phyloP scores from a whole-genome alignment of 1,140 invertebrate species.

The Popillia japonica region DNA sequence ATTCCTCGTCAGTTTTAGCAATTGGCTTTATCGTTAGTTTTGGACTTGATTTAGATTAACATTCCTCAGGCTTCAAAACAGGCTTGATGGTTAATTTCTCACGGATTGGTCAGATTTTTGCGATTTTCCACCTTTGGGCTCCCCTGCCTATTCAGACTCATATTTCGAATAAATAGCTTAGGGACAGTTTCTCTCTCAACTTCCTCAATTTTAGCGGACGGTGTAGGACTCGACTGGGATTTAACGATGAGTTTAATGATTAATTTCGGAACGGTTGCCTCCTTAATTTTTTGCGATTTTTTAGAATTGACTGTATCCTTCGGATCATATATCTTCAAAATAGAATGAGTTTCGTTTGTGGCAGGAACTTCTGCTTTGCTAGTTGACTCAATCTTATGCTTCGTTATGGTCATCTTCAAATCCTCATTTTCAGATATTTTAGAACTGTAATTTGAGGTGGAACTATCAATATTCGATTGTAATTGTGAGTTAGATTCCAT shows the following conservation, averaged over 20 bases:
- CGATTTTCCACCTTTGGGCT: conserved; percentile 46
- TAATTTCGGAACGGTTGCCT: conserved; percentile 55
- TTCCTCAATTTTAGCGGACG: not conserved
- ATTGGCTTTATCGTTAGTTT: conserved; percentile 59
- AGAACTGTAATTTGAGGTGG: conserved; percentile 26
- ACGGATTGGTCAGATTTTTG: conserved; percentile 49
- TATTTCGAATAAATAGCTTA: conserved; percentile 33
- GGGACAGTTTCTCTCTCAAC: conserved; percentile 1
- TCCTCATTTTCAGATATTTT: conserved; percentile 33
- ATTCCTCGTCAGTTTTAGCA: conserved; percentile 50
- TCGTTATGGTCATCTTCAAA: conserved; percentile 58
- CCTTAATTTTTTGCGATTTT: conserved; percentile 36
- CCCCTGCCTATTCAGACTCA: conserved; percentile 13
- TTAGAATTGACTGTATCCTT: conserved; percentile 42
- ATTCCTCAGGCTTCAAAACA: conserved; percentile 52
- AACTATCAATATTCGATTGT: not conserved
- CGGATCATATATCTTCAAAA: conserved; percentile 56
- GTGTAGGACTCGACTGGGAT: not conserved
- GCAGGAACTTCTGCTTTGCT: conserved; percentile 36
- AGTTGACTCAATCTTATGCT: conserved; percentile 45
- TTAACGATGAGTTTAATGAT: conserved; percentile 51
- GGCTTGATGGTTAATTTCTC: conserved; percentile 58
- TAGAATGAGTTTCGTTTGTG: conserved; percentile 53
- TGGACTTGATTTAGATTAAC: conserved; percentile 51
- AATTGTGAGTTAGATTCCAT: not conserved